Percentiles rank a stretch among this genome's conserved stretches.
These are phyloP conservation scores for Yponomeuta cagnagella DNA, from an alignment of 2,888 invertebrate genomes.

Conservation along the genomic window DNA sequence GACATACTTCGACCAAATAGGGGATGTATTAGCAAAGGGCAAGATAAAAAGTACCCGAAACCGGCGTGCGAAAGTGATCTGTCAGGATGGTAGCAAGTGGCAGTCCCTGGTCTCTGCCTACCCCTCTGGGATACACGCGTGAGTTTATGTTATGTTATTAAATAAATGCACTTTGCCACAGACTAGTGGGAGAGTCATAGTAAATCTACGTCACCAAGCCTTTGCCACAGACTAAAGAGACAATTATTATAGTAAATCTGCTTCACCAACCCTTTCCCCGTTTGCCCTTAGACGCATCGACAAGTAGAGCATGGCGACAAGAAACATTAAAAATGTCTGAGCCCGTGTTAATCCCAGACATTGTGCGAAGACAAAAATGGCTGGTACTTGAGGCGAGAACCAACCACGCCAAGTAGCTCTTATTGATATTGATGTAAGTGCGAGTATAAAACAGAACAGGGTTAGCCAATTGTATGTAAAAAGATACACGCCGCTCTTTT, in stretches of 20 bases:
- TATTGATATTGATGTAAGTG: not conserved
- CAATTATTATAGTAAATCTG: not conserved
- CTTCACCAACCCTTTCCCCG: not conserved
- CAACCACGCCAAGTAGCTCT: not conserved
- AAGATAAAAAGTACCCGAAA: no score
- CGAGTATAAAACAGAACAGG: not conserved
- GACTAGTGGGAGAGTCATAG: no score
- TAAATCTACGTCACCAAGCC: no score
- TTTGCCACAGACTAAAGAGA: no score
- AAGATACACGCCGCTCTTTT: not conserved
- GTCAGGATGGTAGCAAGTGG: no score
- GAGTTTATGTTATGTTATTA: no score
- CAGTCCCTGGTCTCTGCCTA: no score
- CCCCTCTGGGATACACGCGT: no score
- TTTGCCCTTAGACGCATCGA: not conserved
- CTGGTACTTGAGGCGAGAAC: not conserved
- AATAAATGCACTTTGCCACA: no score
- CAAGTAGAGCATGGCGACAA: not conserved
- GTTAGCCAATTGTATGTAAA: not conserved
- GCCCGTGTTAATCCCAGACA: constrained; percentile 6
- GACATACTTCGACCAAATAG: no score
- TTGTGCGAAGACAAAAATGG: constrained; percentile 13
- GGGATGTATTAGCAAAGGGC: no score
- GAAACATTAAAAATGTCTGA: constrained; percentile 11
- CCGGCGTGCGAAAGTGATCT: no score